These are phyloP conservation scores for Amphiprion clarkii DNA, from an alignment of 2,797 vertebrate species.

Conservation along the genomic window DNA sequence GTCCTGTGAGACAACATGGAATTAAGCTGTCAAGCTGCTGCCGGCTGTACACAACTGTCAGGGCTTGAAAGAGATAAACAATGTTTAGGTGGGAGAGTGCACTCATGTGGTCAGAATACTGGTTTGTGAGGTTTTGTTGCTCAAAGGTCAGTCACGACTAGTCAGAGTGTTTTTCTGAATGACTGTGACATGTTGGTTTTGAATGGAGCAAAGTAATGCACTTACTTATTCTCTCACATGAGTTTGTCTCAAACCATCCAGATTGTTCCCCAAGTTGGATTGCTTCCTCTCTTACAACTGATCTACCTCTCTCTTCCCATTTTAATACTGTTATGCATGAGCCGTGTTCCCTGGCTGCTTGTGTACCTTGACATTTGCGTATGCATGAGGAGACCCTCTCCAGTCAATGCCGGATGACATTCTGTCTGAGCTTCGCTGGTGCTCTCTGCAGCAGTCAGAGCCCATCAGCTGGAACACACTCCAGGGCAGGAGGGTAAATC, in stretches of 20 bases:
- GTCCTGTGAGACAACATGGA: slow-evolving; percentile 68
- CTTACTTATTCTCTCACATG: slow-evolving; percentile 9
- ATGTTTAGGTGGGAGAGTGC: slow-evolving; percentile 70
- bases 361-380: slow-evolving; percentile 72
- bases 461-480: slow-evolving; percentile 67
- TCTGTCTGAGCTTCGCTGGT: slow-evolving; percentile 43
- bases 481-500: slow-evolving; percentile 57
- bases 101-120: slow-evolving; percentile 55
- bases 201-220: slow-evolving; percentile 10
- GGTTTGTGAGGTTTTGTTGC: slow-evolving; percentile 69
- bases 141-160: slow-evolving; percentile 52
- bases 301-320: slow-evolving; percentile 17
- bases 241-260: slow-evolving; percentile 7
- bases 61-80: slow-evolving; percentile 70
- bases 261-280: slow-evolving; percentile 9
- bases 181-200: slow-evolving; percentile 54
- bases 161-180: slow-evolving; percentile 49
- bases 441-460: slow-evolving; percentile 43
- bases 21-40: slow-evolving; percentile 81
- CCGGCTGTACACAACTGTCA: slow-evolving; percentile 64
- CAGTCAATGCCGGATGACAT: slow-evolving; percentile 60
- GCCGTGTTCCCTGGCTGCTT: slow-evolving; percentile 26
- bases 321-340: slow-evolving; percentile 60
- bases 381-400: slow-evolving; percentile 58
- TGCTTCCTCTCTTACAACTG: not conserved